Conservation (phyloP, 2,113 vertebrate genomes). For the Mobula hypostoma region DNA sequence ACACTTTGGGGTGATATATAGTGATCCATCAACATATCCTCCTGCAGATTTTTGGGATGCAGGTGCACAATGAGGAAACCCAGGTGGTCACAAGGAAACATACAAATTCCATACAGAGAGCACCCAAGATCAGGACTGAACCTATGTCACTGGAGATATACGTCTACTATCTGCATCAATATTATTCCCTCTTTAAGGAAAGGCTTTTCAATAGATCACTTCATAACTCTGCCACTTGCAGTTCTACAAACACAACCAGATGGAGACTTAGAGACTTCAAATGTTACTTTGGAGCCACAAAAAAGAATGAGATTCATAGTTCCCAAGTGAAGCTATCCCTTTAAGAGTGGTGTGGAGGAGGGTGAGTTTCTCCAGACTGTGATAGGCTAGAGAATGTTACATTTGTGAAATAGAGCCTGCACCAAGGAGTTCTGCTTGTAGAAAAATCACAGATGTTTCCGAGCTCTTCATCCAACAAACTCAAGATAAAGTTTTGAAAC, state of each 20-base stretch:
- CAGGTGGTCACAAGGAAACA: too few relatives aligned
- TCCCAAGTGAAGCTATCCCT: not conserved
- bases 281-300: too few relatives aligned
- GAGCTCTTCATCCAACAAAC: not conserved
- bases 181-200: not conserved
- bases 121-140: too few relatives aligned
- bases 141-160: too few relatives aligned
- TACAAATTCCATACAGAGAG: too few relatives aligned
- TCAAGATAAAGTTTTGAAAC: conserved; percentile 24
- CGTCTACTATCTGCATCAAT: too few relatives aligned
- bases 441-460: conserved; percentile 25
- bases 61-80: too few relatives aligned
- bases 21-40: too few relatives aligned
- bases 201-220: not conserved
- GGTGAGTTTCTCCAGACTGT: not conserved
- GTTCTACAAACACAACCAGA: not conserved
- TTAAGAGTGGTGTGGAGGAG: conserved; percentile 22
- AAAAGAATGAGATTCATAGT: not conserved
- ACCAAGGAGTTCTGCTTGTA: not conserved
- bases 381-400: not conserved
- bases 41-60: too few relatives aligned
- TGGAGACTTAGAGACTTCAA: not conserved
- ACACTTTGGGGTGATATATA: too few relatives aligned
- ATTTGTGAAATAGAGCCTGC: not conserved
- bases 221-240: not conserved